These are phyloP conservation scores for Luscinia luscinia DNA, from an alignment of 2,797 vertebrate genomes.

Conservation along the genomic window DNA sequence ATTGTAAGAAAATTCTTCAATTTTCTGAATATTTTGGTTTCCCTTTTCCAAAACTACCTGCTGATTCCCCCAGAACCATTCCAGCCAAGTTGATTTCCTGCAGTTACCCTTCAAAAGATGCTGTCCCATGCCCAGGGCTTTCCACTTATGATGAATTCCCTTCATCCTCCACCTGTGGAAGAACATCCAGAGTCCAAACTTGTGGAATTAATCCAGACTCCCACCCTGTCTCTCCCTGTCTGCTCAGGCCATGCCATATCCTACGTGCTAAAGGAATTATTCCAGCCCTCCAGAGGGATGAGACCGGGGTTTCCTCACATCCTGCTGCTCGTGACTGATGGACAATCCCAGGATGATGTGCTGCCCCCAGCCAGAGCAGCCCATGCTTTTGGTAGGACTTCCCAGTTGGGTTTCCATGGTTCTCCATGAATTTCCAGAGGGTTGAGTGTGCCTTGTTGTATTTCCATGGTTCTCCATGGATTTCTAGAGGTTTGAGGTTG, in stretches of 20 bases:
- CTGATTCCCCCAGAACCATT: not conserved
- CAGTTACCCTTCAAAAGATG: accelerated
- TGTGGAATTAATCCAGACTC: not conserved
- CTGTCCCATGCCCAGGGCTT: not conserved
- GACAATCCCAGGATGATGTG: slow-evolving; percentile 89
- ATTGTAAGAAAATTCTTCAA: not conserved
- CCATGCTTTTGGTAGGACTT: slow-evolving; percentile 81
- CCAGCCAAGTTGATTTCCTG: not conserved
- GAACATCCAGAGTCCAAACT: not conserved
- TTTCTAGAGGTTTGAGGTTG: accelerated
- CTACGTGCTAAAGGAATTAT: slow-evolving; percentile 85
- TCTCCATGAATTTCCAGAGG: accelerated
- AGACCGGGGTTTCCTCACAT: slow-evolving; percentile 80
- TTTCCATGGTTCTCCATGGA: accelerated
- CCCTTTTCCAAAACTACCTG: not conserved
- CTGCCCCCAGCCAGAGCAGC: slow-evolving; percentile 83
- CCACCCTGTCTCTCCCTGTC: not conserved
- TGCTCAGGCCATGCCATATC: slow-evolving; percentile 85
- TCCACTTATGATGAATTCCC: not conserved
- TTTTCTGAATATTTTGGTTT: not conserved
- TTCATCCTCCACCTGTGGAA: not conserved
- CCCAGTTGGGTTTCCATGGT: accelerated
- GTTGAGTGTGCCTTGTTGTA: accelerated
- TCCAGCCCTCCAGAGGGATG: slow-evolving; percentile 88
- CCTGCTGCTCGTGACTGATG: slow-evolving; percentile 88